Conservation (phyloP, 1,140 invertebrate species). For the Panagrolaimus sp. region DNA sequence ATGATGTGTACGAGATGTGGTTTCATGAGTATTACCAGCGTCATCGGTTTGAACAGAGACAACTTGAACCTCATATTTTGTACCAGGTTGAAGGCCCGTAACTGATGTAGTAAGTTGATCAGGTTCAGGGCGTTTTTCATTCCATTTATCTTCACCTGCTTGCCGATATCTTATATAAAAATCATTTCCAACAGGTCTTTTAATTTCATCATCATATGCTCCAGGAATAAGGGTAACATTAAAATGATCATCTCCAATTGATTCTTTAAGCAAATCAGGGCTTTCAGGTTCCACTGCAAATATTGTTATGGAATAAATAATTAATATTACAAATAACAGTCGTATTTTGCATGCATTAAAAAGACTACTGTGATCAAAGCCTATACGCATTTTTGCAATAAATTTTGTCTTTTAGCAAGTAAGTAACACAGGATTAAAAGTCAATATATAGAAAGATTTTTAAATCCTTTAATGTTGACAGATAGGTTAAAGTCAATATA, state of each 20-base stretch:
- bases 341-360: too few species aligned
- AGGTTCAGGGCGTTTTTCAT: constrained; percentile 32
- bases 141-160: constrained; percentile 50
- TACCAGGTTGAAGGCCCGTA: constrained; percentile 74
- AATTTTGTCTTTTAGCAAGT: too few species aligned
- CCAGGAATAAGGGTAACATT: constrained; percentile 57
- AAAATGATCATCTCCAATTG: constrained; percentile 56
- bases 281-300: constrained; percentile 56
- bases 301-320: constrained; percentile 22
- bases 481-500: too few species aligned
- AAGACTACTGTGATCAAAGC: neutral
- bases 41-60: constrained; percentile 66
- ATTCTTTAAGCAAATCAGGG: constrained; percentile 41
- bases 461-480: too few species aligned
- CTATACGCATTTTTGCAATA: too few species aligned
- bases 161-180: constrained; percentile 49
- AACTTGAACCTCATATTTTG: constrained; percentile 77
- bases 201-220: constrained; percentile 40
- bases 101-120: constrained; percentile 67
- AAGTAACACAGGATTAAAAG: too few species aligned
- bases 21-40: constrained; percentile 37
- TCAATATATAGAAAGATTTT: too few species aligned
- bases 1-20: constrained; percentile 49
- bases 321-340: neutral
- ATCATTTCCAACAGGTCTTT: constrained; percentile 51